phyloP scores from a whole-genome alignment of 2,797 vertebrate genomes.

The Darevskia nairensis region DNA sequence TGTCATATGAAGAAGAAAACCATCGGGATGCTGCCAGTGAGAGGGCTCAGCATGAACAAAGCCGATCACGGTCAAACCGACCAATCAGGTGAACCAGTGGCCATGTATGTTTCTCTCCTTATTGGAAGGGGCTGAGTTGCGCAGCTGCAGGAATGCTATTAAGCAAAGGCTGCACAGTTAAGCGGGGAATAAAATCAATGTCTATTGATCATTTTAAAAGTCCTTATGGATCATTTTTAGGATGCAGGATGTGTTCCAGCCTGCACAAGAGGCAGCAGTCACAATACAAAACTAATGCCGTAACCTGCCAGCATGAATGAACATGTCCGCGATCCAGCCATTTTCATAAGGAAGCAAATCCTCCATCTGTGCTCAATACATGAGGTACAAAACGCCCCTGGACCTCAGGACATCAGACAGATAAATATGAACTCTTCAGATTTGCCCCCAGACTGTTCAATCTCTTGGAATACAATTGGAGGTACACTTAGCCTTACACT shows the following conservation, averaged over 20 bases:
- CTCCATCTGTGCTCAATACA: background rate
- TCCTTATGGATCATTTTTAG: constrained; percentile 40
- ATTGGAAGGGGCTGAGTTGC: background rate
- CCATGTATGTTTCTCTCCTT: background rate
- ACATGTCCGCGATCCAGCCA: background rate
- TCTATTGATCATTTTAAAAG: constrained; percentile 38
- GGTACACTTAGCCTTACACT: too few relatives aligned
- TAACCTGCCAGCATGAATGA: constrained; percentile 16
- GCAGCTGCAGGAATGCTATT: constrained; percentile 31
- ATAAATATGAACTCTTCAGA: background rate
- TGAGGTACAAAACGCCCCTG: background rate
- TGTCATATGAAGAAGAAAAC: background rate
- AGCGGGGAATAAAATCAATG: constrained; percentile 34
- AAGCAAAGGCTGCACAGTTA: constrained; percentile 6
- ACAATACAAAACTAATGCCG: accelerated
- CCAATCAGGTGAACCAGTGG: accelerated
- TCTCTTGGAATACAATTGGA: background rate
- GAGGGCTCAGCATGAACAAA: background rate
- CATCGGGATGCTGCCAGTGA: background rate
- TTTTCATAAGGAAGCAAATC: background rate
- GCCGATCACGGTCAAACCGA: background rate
- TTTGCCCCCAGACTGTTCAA: background rate
- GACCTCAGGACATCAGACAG: background rate
- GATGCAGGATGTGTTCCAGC: background rate
- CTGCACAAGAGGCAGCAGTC: accelerated